A percentile compares a stretch with the other conserved stretches of the same genome.
Evolutionary conservation across 2,113 vertebrate species (phyloP).

Genomic region (Dascyllus trimaculatus): DNA sequence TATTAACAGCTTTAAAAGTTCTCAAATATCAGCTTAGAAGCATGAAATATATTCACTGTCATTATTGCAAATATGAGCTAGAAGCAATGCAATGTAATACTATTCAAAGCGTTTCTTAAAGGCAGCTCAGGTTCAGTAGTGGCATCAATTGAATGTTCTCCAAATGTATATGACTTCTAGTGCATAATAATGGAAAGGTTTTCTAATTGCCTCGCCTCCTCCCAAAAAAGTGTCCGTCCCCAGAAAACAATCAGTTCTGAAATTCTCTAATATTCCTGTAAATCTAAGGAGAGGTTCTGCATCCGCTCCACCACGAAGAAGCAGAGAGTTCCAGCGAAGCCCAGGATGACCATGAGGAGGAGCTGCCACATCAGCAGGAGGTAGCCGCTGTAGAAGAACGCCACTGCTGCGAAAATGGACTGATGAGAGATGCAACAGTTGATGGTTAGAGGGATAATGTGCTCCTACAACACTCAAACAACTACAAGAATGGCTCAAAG

Average conservation of each 20-base stretch:
- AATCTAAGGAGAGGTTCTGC: constrained; percentile 68
- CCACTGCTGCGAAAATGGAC: constrained; percentile 94
- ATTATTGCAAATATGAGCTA: constrained; percentile 52
- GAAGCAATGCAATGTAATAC: constrained; percentile 8
- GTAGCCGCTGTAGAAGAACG: constrained; percentile 98
- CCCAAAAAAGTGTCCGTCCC: not conserved
- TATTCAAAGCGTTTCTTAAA: not conserved
- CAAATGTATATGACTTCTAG: not conserved
- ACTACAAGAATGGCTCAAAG: too few relatives aligned
- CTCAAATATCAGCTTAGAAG: not conserved
- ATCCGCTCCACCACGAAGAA: constrained; percentile 93
- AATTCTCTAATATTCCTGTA: constrained; percentile 71
- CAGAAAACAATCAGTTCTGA: constrained; percentile 10
- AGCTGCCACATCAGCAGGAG: constrained; percentile 95
- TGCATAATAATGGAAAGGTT: constrained; percentile 1
- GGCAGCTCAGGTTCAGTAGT: not conserved
- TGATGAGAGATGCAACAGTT: constrained; percentile 61
- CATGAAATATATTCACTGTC: constrained; percentile 15
- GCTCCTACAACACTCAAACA: too few relatives aligned
- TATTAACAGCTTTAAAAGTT: constrained; percentile 18
- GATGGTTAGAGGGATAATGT: not conserved
- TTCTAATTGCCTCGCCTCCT: not conserved
- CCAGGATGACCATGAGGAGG: constrained; percentile 92
- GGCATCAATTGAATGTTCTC: constrained; percentile 3
- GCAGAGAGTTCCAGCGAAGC: constrained; percentile 92